Evolutionary conservation across 2,113 vertebrate genomes (phyloP), one percentile per base, ranked within the genome.

Genomic region (Castor canadensis): DNA sequence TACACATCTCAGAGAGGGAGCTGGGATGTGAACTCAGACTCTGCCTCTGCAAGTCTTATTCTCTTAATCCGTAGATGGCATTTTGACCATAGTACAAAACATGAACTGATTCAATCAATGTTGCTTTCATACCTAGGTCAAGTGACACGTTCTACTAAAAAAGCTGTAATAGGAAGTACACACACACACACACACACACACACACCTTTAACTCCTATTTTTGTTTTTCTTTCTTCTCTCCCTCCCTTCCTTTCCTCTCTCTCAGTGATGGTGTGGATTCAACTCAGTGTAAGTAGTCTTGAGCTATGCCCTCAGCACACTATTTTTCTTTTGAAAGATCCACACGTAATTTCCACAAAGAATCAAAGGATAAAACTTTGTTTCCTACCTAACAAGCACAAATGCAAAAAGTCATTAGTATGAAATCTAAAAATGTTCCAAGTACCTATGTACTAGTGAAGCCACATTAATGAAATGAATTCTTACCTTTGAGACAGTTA

Each of bases 61-160:
- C 16, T 87, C 75, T 75, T 87, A 62, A 64, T 66, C 22, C 0
- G 35, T 20, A 49, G 17, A 30, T 9, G 5, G 19, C 30, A 80
- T 86, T 86, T 38, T 47, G 54, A 28, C 1, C 35, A 88, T 0
- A 66, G 12, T 43, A 12, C 13, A 92, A 76, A 91, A 81, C 3
- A 73, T 38, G 58, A 7, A 79, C 6, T 4, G 22, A 89, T 17
- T 8, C 16, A 96, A 58, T 92, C n/a, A 56, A 72, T 54, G 49
- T 62, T 66, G 89, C 69, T 84, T 87, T 91, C 49, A 86, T 82
- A 93, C 43, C 49, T 60, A 87, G 67, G 43, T 67, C 16, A 94
- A 79, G n/a, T 26, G 43, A 45, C 71, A 85, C 5, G 24, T 75
- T 54, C 67, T 69, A 86, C 10, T n/a, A 54, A 86, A 90, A 75